Evolutionary conservation across 2,797 vertebrate species (phyloP), one percentile per base, ranked within the genome.

Genomic region (Hemitrygon akajei): DNA sequence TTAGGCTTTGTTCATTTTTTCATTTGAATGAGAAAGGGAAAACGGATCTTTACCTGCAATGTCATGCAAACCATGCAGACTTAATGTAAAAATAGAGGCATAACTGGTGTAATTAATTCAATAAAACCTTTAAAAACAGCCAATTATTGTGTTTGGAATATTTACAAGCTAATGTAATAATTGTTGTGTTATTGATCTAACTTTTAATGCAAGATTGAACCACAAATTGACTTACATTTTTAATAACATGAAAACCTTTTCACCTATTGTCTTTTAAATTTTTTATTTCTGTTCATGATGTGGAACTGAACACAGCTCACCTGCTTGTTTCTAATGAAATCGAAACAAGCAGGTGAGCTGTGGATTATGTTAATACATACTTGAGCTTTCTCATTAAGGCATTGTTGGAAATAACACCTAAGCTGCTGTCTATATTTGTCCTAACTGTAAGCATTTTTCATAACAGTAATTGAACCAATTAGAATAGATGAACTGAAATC

Each of bases 261-360:
- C 11, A 12, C 56, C 30, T n/a, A 86, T 60, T 86, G 25, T 58
- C 27, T 86, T 60, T 27, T 60, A 25, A 86, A 86, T 86, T 86
- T 60, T n/a, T n/a, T 14, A 86, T 60, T 60, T 60, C 56, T 86
- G 82, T 63, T n/a, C 56, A 60, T 86, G 58, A 60, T 86, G 82
- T 56, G 30, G 47, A 86, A 86, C 27, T n/a, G 27, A 25, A 30
- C 11, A 60, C 56, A 60, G 25, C 60, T 86, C 56, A 60, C 30
- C 82, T 63, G 56, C 30, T 86, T 16, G 34, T 22, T 34, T 91
- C 89, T 40, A 71, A 91, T 73, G 69, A 91, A 91, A 71, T 91
- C 0, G 47, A 47, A 47, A 47, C 47, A 47, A 47, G 47, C 47
- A 47, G 47, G 47, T 47, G 47, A 47, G 47, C 34, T 47, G 22